Conservation (phyloP, 2,113 vertebrate genomes). For the Physeter macrocephalus region DNA sequence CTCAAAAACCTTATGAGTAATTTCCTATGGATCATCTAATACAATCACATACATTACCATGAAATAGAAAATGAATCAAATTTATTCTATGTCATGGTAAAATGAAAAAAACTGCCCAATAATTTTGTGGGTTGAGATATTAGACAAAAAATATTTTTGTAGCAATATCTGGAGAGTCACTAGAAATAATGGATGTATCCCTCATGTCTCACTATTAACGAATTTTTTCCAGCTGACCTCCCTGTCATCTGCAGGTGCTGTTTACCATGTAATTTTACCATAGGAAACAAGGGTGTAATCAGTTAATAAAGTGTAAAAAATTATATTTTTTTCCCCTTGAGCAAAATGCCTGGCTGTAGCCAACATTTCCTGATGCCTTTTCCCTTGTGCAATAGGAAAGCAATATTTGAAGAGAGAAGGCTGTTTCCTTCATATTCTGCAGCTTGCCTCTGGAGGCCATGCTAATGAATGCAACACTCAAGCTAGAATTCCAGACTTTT, state of each 20-base stretch:
- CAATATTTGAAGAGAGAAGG: constrained; percentile 36
- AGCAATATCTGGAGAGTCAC: constrained; percentile 24
- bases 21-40: constrained; percentile 46
- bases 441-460: constrained; percentile 40
- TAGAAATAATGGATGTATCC: constrained; percentile 34
- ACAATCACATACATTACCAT: constrained; percentile 20
- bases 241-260: constrained; percentile 50
- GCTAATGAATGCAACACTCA: constrained; percentile 39
- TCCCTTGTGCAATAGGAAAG: constrained; percentile 34
- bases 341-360: constrained; percentile 46
- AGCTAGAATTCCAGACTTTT: constrained; percentile 26
- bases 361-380: constrained; percentile 54
- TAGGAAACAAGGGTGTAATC: constrained; percentile 59
- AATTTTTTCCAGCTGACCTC: constrained; percentile 63
- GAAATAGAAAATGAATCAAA: constrained; percentile 54
- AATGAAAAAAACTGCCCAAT: neutral
- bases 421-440: constrained; percentile 46
- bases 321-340: constrained; percentile 45
- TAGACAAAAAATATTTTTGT: constrained; percentile 22
- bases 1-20: constrained; percentile 35
- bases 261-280: constrained; percentile 58
- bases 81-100: constrained; percentile 17
- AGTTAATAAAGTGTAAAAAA: constrained; percentile 66
- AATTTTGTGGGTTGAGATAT: constrained; percentile 34
- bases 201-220: constrained; percentile 13